Percentiles rank a stretch among this genome's conserved stretches.
Conservation (phyloP, 64 coral and sea anemone species). For the Dendronephthya gigantea region DNA sequence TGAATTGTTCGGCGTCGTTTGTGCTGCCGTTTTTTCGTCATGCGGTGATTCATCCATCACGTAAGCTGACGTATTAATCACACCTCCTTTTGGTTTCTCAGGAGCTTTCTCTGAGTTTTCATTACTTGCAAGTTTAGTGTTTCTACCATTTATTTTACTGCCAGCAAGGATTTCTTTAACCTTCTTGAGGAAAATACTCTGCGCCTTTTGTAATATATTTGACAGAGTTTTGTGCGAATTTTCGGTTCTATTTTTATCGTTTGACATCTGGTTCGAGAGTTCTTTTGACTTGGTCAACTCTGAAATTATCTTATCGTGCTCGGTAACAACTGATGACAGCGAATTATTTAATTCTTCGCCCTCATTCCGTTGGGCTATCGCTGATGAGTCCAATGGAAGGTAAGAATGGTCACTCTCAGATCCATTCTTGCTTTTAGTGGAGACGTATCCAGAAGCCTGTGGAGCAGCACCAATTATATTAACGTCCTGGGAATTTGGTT, state of each 20-base stretch:
- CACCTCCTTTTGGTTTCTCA: neutral
- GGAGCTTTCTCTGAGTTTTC: neutral
- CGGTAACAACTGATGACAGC: neutral
- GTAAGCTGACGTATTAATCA: neutral
- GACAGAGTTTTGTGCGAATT: neutral
- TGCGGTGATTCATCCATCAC: constrained; percentile 10
- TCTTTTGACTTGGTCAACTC: neutral
- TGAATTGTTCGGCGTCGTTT: neutral
- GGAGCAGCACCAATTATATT: neutral
- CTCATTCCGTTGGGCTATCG: neutral
- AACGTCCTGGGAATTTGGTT: neutral
- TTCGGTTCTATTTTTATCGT: neutral
- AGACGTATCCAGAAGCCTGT: neutral
- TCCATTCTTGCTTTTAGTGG: neutral
- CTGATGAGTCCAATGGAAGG: neutral
- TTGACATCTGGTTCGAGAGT: neutral
- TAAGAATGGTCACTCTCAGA: neutral
- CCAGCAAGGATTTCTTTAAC: constrained; percentile 4
- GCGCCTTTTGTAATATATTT: neutral
- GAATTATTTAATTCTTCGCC: neutral
- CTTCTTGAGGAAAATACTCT: neutral
- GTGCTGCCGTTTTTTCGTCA: neutral
- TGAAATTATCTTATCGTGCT: neutral
- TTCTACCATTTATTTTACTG: neutral
- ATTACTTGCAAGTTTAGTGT: neutral